Conservation (phyloP, 2,888 invertebrate species). For the Steinernema carpocapsae region DNA sequence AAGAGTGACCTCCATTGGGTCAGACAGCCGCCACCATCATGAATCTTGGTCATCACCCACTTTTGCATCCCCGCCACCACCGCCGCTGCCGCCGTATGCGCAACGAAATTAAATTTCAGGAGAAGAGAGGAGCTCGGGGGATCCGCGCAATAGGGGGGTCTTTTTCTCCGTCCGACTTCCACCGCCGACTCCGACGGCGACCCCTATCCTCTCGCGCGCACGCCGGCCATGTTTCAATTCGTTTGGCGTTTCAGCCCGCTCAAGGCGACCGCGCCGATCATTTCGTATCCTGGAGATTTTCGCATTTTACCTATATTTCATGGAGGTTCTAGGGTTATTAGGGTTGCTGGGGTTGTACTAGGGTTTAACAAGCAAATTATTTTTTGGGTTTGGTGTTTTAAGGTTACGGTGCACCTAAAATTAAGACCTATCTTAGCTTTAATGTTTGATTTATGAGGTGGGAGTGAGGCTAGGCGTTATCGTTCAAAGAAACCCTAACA, state of each 20-base stretch:
- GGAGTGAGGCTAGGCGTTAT: no score
- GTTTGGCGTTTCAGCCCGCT: conserved; percentile 14
- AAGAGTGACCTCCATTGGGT: conserved; percentile 32
- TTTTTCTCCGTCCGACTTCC: conserved; percentile 25
- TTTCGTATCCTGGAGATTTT: background rate
- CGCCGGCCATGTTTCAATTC: conserved; percentile 21
- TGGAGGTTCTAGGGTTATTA: no score
- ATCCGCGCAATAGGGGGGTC: conserved; percentile 31
- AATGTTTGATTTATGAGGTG: no score
- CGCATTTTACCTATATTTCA: no score
- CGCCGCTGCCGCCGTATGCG: background rate
- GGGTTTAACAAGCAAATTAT: no score
- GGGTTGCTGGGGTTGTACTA: no score
- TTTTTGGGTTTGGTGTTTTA: no score
- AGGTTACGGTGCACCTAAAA: no score
- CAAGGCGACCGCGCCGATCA: conserved; percentile 2
- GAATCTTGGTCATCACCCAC: conserved; percentile 32
- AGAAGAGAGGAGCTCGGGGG: no score
- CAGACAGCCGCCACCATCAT: conserved; percentile 1
- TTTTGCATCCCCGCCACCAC: conserved; percentile 23
- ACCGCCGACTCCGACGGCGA: no score
- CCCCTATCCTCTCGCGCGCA: conserved; percentile 1
- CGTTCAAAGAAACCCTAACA: no score
- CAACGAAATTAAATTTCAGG: conserved; percentile 27
- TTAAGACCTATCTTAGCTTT: no score